Base-by-base conservation (phyloP, 2,113 vertebrate genomes). In the Pelecanoides urinatrix region DNA sequence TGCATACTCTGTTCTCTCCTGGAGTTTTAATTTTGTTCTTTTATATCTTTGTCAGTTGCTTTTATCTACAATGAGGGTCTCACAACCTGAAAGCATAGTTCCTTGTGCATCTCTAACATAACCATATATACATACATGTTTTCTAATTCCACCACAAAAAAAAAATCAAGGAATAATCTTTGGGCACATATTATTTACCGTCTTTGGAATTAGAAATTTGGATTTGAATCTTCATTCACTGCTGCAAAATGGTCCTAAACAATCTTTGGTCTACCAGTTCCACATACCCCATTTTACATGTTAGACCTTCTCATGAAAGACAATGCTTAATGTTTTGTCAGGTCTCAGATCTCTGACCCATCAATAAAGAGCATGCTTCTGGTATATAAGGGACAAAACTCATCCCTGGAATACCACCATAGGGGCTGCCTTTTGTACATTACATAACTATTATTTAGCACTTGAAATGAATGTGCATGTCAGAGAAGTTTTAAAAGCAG, bases 1-100 rank as follows among this genome's bases (percentile, higher is more conserved):
- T 79, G 77, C 66, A 76, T 47, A 29, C 44, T 81, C 67, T 90
- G 30, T 55, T 87, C 65, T 78, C 49, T 91, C 80, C 70, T 10
- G 12, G 70, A 94, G 90, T 93, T 93, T 90, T 72, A 91, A 91
- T 95, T 90, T 91, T 91, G 66, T 76, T 93, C 66, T 90, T 82
- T 94, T 82, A 95, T 90, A 93, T 94, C 27, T 29, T 89, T 96
- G 77, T 95, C 91, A 96, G 59, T 50, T 96, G 72, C 75, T 97
- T 94, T 95, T 59, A 94, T 92, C 88, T 91, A 26, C 72, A 84
- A n/a, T 49, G 71, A 66, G 89, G 92, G 61, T 81, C 83, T 78
- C 42, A 42, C 29, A 79, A 44, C 34, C 86, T 78, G 82, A 92
- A 96, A 84, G 56, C 56, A 56, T 7, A 89, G 42, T 7, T 94